These are phyloP conservation scores for Aricia agestis DNA, from an alignment of 1,140 invertebrate genomes.

Conservation along the genomic window DNA sequence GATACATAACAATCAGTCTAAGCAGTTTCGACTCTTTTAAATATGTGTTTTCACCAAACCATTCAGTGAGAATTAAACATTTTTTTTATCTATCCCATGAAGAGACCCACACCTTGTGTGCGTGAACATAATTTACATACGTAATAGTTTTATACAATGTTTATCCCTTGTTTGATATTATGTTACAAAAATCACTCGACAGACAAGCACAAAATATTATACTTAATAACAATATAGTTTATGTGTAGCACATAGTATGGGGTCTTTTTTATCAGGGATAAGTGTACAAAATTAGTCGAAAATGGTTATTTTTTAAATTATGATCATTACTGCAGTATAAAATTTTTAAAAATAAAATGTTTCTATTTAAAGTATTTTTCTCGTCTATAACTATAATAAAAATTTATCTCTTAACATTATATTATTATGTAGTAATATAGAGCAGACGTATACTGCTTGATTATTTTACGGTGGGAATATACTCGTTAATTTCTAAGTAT, in stretches of 20 bases:
- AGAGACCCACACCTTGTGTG: background rate
- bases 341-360: constrained; percentile 44
- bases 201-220: too few relatives aligned
- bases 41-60: constrained; percentile 21
- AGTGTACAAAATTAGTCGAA: background rate
- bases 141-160: too few relatives aligned
- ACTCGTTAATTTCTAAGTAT: constrained; percentile 57
- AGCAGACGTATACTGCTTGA: constrained; percentile 55
- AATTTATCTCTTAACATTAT: constrained; percentile 35
- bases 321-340: constrained; percentile 39
- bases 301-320: constrained; percentile 26
- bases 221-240: too few relatives aligned
- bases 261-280: too few relatives aligned
- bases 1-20: constrained; percentile 31
- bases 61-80: background rate
- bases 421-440: constrained; percentile 36
- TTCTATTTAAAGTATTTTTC: constrained; percentile 29
- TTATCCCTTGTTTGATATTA: too few relatives aligned
- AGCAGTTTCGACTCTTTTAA: background rate
- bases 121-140: too few relatives aligned
- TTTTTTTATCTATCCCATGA: background rate
- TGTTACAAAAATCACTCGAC: too few relatives aligned
- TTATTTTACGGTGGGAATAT: constrained; percentile 69
- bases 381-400: constrained; percentile 41
- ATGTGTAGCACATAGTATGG: too few relatives aligned